Evolutionary conservation across 2,797 vertebrate genomes (phyloP).

Genomic region (Onychomys arenicola): DNA sequence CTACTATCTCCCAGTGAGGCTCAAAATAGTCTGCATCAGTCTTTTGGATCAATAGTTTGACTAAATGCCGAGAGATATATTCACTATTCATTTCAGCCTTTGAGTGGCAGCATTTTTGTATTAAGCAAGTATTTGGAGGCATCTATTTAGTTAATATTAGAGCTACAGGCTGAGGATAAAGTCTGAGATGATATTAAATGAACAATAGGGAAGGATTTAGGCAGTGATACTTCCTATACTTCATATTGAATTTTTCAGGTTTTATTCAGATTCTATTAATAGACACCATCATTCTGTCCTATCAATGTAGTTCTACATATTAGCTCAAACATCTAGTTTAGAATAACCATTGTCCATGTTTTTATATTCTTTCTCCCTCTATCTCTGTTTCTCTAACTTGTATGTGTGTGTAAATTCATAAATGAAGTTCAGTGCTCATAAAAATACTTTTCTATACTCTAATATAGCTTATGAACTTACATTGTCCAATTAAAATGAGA

Average conservation of each 20-base stretch:
- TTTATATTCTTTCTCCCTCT: neutral
- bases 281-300: neutral
- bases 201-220: neutral
- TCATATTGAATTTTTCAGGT: neutral
- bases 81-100: neutral
- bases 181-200: conserved; percentile 11
- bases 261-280: neutral
- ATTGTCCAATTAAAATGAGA: neutral
- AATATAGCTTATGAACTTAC: conserved; percentile 27
- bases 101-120: neutral
- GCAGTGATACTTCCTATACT: neutral
- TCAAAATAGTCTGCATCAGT: neutral
- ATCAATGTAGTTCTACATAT: neutral
- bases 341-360: neutral
- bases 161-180: neutral
- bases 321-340: neutral
- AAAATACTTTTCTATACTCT: neutral
- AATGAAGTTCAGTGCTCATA: neutral
- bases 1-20: neutral
- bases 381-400: neutral
- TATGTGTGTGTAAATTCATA: neutral
- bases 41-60: conserved; percentile 14
- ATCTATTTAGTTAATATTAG: neutral
- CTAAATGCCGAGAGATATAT: neutral
- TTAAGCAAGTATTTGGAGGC: neutral